A percentile compares a stretch with the other conserved stretches of the same genome.
Evolutionary conservation across 2,888 invertebrate genomes (phyloP).

Genomic region (Phoenoteleia sp.): DNA sequence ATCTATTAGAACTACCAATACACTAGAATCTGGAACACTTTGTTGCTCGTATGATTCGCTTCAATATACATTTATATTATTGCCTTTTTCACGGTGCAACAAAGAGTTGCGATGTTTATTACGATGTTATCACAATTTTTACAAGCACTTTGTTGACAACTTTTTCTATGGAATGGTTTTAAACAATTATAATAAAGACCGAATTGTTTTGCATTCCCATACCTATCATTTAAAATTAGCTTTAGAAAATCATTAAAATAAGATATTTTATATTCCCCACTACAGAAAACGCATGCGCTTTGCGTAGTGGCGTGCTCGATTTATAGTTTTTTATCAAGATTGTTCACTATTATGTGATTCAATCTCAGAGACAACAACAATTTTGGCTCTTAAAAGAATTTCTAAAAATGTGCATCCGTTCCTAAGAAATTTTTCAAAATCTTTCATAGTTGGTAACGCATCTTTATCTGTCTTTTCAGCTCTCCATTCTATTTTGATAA

Average conservation of each 20-base stretch:
- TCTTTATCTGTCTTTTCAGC: neutral
- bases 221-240: neutral
- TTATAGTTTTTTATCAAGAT: neutral
- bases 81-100: too few relatives aligned
- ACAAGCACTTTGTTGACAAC: neutral
- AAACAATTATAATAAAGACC: constrained; percentile 25
- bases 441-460: neutral
- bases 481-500: neutral
- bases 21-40: too few relatives aligned
- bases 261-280: neutral
- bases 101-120: constrained; percentile 30
- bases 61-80: too few relatives aligned
- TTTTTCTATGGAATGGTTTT: neutral
- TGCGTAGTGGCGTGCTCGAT: neutral
- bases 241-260: neutral
- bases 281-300: neutral
- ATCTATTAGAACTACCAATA: too few relatives aligned
- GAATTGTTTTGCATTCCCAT: neutral
- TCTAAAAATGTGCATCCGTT: neutral
- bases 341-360: neutral
- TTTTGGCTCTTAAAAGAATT: neutral
- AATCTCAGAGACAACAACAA: neutral
- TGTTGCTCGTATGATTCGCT: too few relatives aligned
- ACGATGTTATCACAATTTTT: constrained; percentile 21
- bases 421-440: neutral